phyloP scores from a whole-genome alignment of 1,140 invertebrate species.

The Ceratosolen fusciceps region DNA sequence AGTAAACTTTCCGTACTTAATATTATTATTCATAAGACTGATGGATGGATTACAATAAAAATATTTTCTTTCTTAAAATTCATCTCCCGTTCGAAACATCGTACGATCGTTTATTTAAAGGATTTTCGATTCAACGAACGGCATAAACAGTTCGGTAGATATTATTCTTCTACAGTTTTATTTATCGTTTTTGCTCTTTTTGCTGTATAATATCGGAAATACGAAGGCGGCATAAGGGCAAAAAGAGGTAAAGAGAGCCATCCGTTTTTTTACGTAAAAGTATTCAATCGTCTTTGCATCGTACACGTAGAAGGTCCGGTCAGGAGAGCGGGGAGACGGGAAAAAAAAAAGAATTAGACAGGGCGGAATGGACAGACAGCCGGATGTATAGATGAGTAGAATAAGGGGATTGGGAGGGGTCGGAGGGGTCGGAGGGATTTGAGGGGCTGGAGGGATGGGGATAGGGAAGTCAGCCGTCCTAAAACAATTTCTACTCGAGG shows the following conservation, averaged over 20 bases:
- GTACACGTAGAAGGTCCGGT: constrained; percentile 17
- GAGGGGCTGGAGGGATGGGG: too few relatives aligned
- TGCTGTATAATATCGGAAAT: neutral
- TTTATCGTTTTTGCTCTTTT: neutral
- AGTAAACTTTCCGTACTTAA: too few relatives aligned
- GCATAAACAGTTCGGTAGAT: too few relatives aligned
- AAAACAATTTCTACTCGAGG: constrained; percentile 53
- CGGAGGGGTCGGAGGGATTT: neutral
- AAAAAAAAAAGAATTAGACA: neutral
- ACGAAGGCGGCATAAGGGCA: too few relatives aligned
- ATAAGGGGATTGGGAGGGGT: neutral
- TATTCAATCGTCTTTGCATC: constrained; percentile 46
- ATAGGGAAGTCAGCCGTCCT: neutral
- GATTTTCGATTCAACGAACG: too few relatives aligned
- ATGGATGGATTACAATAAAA: too few relatives aligned
- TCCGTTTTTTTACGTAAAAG: neutral
- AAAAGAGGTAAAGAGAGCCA: neutral
- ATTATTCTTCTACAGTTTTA: neutral
- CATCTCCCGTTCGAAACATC: too few relatives aligned
- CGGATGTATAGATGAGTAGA: neutral
- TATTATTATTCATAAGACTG: too few relatives aligned
- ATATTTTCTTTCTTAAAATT: too few relatives aligned
- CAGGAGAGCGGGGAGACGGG: too few relatives aligned
- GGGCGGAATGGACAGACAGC: neutral
- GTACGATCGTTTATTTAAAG: too few relatives aligned